Evolutionary conservation across 2,888 invertebrate genomes (phyloP), one percentile per base, ranked within the genome.

Genomic region (Chloromyia formosa): DNA sequence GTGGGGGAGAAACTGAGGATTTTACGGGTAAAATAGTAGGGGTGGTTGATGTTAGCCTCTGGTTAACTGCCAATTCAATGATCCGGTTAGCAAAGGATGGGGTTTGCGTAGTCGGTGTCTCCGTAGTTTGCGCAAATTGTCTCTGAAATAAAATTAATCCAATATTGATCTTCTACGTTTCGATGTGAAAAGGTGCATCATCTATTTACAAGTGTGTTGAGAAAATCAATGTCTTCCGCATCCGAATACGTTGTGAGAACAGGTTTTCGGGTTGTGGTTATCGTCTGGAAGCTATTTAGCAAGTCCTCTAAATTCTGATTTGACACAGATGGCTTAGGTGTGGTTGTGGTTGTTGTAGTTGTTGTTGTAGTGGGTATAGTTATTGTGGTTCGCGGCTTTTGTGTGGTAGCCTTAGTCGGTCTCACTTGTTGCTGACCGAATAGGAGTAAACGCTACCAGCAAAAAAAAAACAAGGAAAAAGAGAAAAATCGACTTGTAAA

Each of bases 151-250:
- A 49, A 64, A 42, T 7, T 4, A 35, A 35, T 35, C 27, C 27
- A 35, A 35, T n/a, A n/a, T 16, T 40, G 54, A 20, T 45, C 35
- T 4, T 9, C 5, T 4, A 35, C 12, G n/a, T n/a, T n/a, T n/a
- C n/a, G n/a, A n/a, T 49, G 14, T 45, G 54, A 62, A 10, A 61
- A 16, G 42, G 49, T 4, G 12, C n/a, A 35, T 35, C 2, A 35
- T 35, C 27, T 35, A 12, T 84, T 83, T 86, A 90, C 90, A 87
- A 90, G 84, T 78, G 89, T 89, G 80, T 89, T 87, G 22, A 90
- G 82, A 81, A 90, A 90, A 53, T 86, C 87, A 77, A 90, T 83
- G 81, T 90, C 90, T 77, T 90, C 89, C 81, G 86, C 82, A 68
- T 87, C 86, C 1, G 88, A 87, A 80, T 86, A 87, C 14, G 87